Evolutionary conservation across 1,140 invertebrate species (phyloP).

Genomic region (Papilio polyxenes): DNA sequence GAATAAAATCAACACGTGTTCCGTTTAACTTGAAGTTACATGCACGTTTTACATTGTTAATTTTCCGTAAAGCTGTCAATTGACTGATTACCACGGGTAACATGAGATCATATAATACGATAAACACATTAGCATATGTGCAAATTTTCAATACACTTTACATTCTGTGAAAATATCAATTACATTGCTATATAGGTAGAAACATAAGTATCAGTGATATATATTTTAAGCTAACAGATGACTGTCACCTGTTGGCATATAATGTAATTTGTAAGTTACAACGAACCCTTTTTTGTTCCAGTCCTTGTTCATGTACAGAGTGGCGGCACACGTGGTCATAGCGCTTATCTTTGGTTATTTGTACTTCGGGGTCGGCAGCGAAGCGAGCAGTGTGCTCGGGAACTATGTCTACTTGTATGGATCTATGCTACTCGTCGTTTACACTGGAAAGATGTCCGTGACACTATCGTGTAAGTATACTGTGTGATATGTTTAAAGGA

Average conservation of each 20-base stretch:
- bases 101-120: background rate
- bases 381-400: slow-evolving; percentile 91
- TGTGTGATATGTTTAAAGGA: background rate
- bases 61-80: background rate
- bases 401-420: slow-evolving; percentile 97
- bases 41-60: background rate
- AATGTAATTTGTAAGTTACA: background rate
- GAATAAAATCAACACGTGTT: slow-evolving; percentile 15
- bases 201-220: no score
- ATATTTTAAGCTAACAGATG: no score
- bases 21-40: background rate
- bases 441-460: slow-evolving; percentile 98
- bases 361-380: slow-evolving; percentile 92
- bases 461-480: slow-evolving; percentile 93
- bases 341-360: slow-evolving; percentile 94
- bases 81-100: background rate
- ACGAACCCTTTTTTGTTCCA: slow-evolving; percentile 54
- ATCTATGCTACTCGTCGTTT: slow-evolving; percentile 93
- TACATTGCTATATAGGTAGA: background rate
- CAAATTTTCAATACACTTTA: no score
- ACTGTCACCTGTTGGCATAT: no score
- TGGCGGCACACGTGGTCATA: slow-evolving; percentile 91
- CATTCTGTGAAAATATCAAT: background rate
- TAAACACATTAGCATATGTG: background rate
- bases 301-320: slow-evolving; percentile 86